Base-by-base conservation (phyloP, 2,888 invertebrate genomes). In the Cryptocephalus primarius region DNA sequence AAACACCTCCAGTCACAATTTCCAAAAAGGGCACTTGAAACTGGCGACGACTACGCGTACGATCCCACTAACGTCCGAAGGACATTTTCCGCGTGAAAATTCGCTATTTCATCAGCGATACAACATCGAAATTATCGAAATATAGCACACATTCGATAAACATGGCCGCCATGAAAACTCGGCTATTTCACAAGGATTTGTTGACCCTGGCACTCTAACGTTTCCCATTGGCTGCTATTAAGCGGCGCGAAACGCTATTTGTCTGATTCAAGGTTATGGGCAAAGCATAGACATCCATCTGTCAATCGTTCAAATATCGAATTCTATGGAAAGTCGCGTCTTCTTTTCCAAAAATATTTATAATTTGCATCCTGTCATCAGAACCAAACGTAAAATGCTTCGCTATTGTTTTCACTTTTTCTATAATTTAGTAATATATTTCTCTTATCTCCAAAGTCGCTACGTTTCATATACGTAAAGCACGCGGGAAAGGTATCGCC, bases 161-260 rank as follows among this genome's bases (percentile, higher is more conserved):
- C 69, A 72, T 72, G 72, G 71, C 71, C 68, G 71, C 67, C 65
- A 61, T 65, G 11, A 36, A 69, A 68, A 69, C 67, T 70, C 69
- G 64, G 68, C 67, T 69, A 66, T 70, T 68, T 69, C 66, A 69
- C 67, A 69, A 70, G 70, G 69, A 70, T 71, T 71, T 71, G 72
- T 72, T 72, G 71, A 71, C 71, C 72, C 70, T 71, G 71, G 69
- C 64, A 62, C 59, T 57, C 55, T 53, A 57, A 56, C 56, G 54
- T 50, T 58, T 60, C 54, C 63, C 55, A 70, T 71, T 71, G 70
- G 71, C 61, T 56, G 64, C 51, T 52, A 57, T 54, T 59, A 58
- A 59, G 63, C 62, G 58, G 60, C 63, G 62, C 52, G 55, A 55
- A 49, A 55, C 58, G 60, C 60, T 58, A 71, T 71, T 71, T 70